Percentiles rank a stretch among this genome's conserved stretches.
phyloP scores from a whole-genome alignment of 2,888 invertebrate genomes.

The Thymelicus acteon region DNA sequence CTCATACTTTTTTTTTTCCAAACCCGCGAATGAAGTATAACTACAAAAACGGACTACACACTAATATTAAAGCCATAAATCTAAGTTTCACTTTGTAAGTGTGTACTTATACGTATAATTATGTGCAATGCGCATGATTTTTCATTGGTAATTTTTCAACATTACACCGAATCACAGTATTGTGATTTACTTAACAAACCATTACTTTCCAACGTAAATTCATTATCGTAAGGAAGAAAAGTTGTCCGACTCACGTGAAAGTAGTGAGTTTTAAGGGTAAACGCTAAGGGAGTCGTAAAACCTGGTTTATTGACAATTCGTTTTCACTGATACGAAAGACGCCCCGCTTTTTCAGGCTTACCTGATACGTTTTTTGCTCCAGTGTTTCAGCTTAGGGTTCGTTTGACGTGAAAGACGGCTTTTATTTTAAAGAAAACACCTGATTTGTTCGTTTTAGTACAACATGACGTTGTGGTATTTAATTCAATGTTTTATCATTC shows the following conservation, averaged over 20 bases:
- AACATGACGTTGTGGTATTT: background rate
- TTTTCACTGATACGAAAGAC: conserved; percentile 53
- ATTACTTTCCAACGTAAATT: conserved; percentile 21
- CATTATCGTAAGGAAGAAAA: conserved; percentile 15
- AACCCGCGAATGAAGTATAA: too few species aligned
- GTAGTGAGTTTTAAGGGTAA: conserved; percentile 42
- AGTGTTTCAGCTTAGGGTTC: conserved; percentile 28
- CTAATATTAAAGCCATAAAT: too few species aligned
- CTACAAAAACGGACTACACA: too few species aligned
- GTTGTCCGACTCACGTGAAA: conserved; percentile 39
- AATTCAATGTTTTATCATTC: too few species aligned
- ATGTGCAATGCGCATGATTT: too few species aligned
- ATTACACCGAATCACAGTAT: background rate
- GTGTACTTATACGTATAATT: too few species aligned
- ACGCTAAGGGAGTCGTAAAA: conserved; percentile 45
- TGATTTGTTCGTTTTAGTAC: conserved; percentile 19
- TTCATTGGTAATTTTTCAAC: too few species aligned
- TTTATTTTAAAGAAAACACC: conserved; percentile 35
- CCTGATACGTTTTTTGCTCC: conserved; percentile 44
- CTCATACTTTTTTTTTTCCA: too few species aligned
- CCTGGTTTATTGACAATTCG: conserved; percentile 57
- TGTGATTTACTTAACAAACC: conserved; percentile 6
- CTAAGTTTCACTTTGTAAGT: too few species aligned
- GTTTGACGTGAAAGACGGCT: conserved; percentile 27
- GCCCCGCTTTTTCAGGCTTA: conserved; percentile 48